Evolutionary conservation across 1,140 invertebrate species (phyloP).

Genomic region (Formica selysi): DNA sequence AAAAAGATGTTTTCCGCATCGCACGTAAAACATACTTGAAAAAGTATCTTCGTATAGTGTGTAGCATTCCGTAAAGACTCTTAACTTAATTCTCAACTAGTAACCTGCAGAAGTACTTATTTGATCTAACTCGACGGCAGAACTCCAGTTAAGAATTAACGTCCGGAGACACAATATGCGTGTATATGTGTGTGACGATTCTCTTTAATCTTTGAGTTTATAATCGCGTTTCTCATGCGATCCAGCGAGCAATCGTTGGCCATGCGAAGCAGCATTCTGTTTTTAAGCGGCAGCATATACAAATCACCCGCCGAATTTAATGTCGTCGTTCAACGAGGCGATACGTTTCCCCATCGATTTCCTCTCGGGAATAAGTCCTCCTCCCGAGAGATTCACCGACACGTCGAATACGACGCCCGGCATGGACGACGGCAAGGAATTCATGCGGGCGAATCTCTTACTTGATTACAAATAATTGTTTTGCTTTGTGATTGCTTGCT

Average conservation of each 20-base stretch:
- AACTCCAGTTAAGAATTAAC: slow-evolving; percentile 35
- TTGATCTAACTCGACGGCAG: not conserved
- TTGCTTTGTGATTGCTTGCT: slow-evolving; percentile 76
- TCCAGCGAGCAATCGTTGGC: slow-evolving; percentile 57
- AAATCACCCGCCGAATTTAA: slow-evolving; percentile 60
- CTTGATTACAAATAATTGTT: slow-evolving; percentile 69
- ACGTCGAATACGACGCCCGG: not conserved
- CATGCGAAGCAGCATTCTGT: slow-evolving; percentile 79
- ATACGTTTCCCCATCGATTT: not conserved
- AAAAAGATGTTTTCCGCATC: not conserved
- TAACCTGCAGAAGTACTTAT: not conserved
- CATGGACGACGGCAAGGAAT: slow-evolving; percentile 21
- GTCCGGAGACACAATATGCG: not conserved
- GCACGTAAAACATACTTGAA: not conserved
- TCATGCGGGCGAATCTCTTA: slow-evolving; percentile 56
- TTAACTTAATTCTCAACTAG: slow-evolving; percentile 17
- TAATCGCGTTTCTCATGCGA: slow-evolving; percentile 51
- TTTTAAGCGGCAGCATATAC: slow-evolving; percentile 75
- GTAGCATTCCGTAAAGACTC: not conserved
- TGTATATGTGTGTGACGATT: not conserved
- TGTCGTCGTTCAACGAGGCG: not conserved
- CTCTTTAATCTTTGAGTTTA: not conserved
- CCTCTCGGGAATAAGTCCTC: not conserved
- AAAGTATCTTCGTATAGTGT: not conserved
- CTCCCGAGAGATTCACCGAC: not conserved